Evolutionary conservation across 2,113 vertebrate genomes (phyloP).

Genomic region (Morone saxatilis): DNA sequence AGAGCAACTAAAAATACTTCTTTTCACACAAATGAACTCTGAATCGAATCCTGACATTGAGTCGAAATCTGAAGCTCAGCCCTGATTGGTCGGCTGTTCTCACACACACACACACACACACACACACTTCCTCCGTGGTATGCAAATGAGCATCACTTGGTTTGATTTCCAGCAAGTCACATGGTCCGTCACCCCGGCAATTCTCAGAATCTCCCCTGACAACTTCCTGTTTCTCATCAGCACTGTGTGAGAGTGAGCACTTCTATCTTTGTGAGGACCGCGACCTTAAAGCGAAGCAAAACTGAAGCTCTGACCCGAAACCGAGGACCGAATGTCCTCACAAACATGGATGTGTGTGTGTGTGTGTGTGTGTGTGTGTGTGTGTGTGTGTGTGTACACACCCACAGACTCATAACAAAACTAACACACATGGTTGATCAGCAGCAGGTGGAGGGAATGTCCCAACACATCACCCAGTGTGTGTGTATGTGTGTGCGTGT

Average conservation of each 20-base stretch:
- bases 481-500: not conserved
- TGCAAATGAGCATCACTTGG: constrained; percentile 53
- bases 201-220: constrained; percentile 64
- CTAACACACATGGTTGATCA: not conserved
- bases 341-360: not conserved
- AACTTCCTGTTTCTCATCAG: constrained; percentile 64
- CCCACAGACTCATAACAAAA: constrained; percentile 18
- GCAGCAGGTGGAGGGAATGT: constrained; percentile 33
- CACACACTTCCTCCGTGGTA: constrained; percentile 4
- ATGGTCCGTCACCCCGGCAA: constrained; percentile 36
- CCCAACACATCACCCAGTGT: not conserved
- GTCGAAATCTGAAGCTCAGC: not conserved
- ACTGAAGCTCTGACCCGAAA: too few relatives aligned
- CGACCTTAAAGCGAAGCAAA: too few relatives aligned
- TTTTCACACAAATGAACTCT: too few relatives aligned
- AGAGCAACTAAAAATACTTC: too few relatives aligned
- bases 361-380: not conserved
- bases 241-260: not conserved
- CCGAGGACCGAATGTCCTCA: too few relatives aligned
- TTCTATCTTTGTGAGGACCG: too few relatives aligned
- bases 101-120: constrained; percentile 1
- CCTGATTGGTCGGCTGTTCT: not conserved
- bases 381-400: not conserved
- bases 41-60: too few relatives aligned
- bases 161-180: constrained; percentile 67